phyloP scores from a whole-genome alignment of 53 echinoderm and acorn worm genomes.

The Apostichopus leukothele region DNA sequence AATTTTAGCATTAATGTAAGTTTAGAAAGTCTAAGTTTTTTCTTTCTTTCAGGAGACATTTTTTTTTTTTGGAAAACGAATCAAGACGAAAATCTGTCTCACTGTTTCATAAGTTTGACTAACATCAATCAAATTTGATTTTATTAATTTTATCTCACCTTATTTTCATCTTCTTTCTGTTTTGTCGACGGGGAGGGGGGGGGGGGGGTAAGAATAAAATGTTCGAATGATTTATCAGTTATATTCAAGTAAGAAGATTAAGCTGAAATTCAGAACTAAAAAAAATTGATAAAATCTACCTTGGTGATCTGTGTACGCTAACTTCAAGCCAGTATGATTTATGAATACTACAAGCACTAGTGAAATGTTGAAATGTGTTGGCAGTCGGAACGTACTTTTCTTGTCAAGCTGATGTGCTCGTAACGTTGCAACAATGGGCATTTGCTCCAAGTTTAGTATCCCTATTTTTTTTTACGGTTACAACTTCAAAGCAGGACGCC shows the following conservation, averaged over 20 bases:
- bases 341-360: not conserved
- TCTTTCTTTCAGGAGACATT: no score
- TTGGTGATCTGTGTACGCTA: constrained; percentile 19
- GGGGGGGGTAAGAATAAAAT: not conserved
- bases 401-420: constrained; percentile 37
- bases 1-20: no score
- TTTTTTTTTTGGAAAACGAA: no score
- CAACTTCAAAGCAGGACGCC: constrained; percentile 45
- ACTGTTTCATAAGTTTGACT: no score
- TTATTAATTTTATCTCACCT: not conserved
- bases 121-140: not conserved
- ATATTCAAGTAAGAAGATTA: not conserved
- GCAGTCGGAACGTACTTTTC: constrained; percentile 29
- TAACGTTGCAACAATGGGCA: constrained; percentile 36
- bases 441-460: constrained; percentile 24
- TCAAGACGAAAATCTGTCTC: no score
- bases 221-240: not conserved
- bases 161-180: not conserved
- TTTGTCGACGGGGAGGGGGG: not conserved
- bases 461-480: constrained; percentile 21
- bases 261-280: not conserved
- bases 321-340: constrained; percentile 32
- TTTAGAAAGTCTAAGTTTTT: no score
- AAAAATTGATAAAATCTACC: constrained; percentile 26
- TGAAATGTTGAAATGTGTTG: constrained; percentile 8